Evolutionary conservation across 1,140 invertebrate species (phyloP).

Genomic region (Neodiprion virginianus): DNA sequence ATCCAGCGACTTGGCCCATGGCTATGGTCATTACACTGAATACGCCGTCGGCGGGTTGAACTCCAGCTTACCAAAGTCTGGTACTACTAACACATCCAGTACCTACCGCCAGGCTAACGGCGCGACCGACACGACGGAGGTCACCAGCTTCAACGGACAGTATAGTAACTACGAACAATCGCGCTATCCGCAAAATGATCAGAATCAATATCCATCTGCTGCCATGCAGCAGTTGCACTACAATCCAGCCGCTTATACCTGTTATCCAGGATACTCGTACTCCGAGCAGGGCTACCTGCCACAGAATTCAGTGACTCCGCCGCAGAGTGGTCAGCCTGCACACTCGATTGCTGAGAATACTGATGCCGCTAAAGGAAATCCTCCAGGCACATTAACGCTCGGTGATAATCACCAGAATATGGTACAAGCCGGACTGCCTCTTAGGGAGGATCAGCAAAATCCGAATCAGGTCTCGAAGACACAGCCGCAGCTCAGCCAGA

Average conservation of each 20-base stretch:
- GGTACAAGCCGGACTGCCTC: no score
- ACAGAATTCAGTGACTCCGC: not conserved
- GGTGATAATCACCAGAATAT: no score
- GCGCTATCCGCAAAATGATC: not conserved
- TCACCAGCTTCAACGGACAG: slow-evolving; percentile 19
- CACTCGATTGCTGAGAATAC: no score
- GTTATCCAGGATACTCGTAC: not conserved
- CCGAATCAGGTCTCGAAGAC: no score
- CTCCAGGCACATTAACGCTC: no score
- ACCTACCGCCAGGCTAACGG: slow-evolving; percentile 34
- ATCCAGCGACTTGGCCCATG: slow-evolving; percentile 15
- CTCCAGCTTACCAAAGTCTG: slow-evolving; percentile 29
- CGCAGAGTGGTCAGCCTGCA: no score
- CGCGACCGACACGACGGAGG: slow-evolving; percentile 22
- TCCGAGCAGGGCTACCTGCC: not conserved
- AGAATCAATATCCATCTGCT: not conserved
- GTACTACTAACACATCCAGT: slow-evolving; percentile 31
- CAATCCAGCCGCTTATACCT: not conserved
- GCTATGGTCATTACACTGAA: slow-evolving; percentile 14
- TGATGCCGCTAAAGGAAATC: no score
- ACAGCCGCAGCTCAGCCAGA: not conserved
- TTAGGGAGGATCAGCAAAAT: no score
- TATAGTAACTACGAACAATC: slow-evolving; percentile 9
- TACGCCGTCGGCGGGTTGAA: slow-evolving; percentile 17
- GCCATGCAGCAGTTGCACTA: not conserved